Base-by-base conservation (phyloP, 1,140 invertebrate species). In the Rhyzopertha dominica region DNA sequence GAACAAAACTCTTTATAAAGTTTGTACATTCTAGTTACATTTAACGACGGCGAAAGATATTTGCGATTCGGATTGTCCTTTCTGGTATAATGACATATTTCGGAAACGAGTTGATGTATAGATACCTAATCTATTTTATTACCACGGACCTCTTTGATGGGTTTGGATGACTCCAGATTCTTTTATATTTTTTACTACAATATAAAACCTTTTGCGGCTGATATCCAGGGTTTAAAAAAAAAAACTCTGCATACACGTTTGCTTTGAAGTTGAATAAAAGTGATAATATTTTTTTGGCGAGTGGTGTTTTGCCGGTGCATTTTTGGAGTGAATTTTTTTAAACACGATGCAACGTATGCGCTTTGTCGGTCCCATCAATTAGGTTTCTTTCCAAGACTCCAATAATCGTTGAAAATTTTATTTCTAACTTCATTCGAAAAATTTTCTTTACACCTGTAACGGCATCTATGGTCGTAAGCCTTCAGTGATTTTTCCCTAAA, bases 101-200 rank as follows among this genome's bases (percentile, higher is more conserved):
- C 5, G 30, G 30, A 31, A 31, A 31, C 5, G 5, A 7, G 8
- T 31, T 5, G 13, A 31, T 31, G n/a, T 31, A 17, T 5, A 5
- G 13, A 14, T 14, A 14, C n/a, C 13, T 17, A 31, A 31, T 14
- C 5, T 31, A 5, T 31, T n/a, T 31, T 8, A 17, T 5, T 31
- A 14, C 30, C 13, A 5, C 5, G 13, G 13, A 17, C 17, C 30
- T n/a, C 8, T 31, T 31, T 5, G 13, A 31, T 14, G 5, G 17
- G 30, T 31, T 17, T 5, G 5, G n/a, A 31, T 31, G 5, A 31
- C n/a, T n/a, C n/a, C n/a, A n/a, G n/a, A n/a, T n/a, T n/a, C n/a
- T n/a, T n/a, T n/a, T n/a, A 31, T 31, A 14, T 31, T 31, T 31
- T 31, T 31, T 12, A 8, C 13, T 5, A 31, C 30, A 31, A n/a